Evolutionary conservation across 2,888 invertebrate species (phyloP).

Genomic region (Andricus quercusramuli): DNA sequence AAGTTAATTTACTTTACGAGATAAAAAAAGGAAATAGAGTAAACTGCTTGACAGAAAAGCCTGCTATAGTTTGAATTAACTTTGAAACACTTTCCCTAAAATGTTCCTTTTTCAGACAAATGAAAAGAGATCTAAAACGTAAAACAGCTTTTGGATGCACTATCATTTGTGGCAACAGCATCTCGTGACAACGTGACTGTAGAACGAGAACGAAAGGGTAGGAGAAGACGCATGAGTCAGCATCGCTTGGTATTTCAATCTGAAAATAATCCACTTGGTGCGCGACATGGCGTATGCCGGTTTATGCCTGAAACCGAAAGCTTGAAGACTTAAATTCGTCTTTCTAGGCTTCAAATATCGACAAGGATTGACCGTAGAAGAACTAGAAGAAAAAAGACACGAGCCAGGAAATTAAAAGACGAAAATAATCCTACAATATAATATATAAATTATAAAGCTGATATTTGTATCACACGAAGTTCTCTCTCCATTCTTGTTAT

Average conservation of each 20-base stretch:
- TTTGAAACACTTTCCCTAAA: background rate
- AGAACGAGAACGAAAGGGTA: slow-evolving; percentile 35
- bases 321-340: background rate
- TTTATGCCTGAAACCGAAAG: slow-evolving; percentile 21
- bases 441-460: background rate
- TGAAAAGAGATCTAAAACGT: background rate
- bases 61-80: background rate
- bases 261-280: slow-evolving; percentile 51
- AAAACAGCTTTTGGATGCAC: slow-evolving; percentile 1
- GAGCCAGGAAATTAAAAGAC: background rate
- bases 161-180: slow-evolving; percentile 10
- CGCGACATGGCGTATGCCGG: slow-evolving; percentile 10
- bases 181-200: slow-evolving; percentile 26
- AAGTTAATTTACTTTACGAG: no score
- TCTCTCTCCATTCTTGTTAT: background rate
- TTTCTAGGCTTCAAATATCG: background rate
- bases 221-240: slow-evolving; percentile 50
- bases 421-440: background rate
- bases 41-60: background rate
- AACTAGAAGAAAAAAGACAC: background rate
- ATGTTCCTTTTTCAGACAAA: background rate
- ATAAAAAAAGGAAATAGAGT: no score
- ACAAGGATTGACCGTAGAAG: background rate
- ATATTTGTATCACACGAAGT: background rate
- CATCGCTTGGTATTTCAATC: slow-evolving; percentile 53